Percentiles rank a stretch among this genome's conserved stretches.
Conservation (phyloP, 2,888 invertebrate species). For the Orchestes rusci region DNA sequence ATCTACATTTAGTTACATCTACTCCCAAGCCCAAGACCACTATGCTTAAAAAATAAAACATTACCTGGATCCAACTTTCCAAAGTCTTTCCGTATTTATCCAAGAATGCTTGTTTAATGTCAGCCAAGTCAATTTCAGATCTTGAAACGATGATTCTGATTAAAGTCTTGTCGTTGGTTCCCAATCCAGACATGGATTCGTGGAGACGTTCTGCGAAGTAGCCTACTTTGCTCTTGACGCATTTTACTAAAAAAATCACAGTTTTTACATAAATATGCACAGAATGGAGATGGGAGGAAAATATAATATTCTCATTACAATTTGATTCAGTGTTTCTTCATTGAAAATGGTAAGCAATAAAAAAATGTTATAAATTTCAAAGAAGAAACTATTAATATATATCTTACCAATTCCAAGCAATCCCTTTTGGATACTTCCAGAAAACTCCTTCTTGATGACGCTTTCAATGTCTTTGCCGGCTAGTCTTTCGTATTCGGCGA, state of each 20-base stretch:
- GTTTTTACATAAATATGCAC: no score
- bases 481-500: slow-evolving; percentile 75
- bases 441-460: slow-evolving; percentile 81
- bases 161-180: slow-evolving; percentile 85
- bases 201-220: slow-evolving; percentile 89
- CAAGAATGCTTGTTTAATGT: slow-evolving; percentile 85
- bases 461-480: slow-evolving; percentile 79
- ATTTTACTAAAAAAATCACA: slow-evolving; percentile 60
- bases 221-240: slow-evolving; percentile 82
- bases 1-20: no score
- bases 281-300: no score
- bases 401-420: slow-evolving; percentile 77
- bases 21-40: no score
- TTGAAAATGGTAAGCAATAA: not conserved
- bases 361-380: slow-evolving; percentile 4
- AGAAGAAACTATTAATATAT: not conserved
- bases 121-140: slow-evolving; percentile 86
- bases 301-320: no score
- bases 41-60: no score
- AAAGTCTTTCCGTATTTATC: slow-evolving; percentile 73
- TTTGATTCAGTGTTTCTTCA: no score
- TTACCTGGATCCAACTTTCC: slow-evolving; percentile 81
- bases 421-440: slow-evolving; percentile 79
- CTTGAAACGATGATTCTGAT: slow-evolving; percentile 88
- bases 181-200: slow-evolving; percentile 84